Base-by-base conservation (phyloP, 2,113 vertebrate species). In the Dicaeum eximium region DNA sequence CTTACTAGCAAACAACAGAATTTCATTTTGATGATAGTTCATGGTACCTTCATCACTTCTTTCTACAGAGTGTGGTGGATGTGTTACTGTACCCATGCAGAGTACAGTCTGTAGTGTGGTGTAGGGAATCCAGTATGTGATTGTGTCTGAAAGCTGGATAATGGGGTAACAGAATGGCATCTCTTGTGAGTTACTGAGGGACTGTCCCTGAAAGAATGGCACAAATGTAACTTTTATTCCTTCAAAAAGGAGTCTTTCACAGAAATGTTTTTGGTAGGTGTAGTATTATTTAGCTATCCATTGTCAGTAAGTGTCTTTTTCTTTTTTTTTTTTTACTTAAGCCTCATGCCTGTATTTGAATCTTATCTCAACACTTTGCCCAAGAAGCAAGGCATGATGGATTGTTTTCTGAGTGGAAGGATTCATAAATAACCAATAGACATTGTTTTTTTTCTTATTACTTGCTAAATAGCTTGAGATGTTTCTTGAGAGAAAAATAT, bases 11-110 rank as follows among this genome's bases (percentile, higher is more conserved):
- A 72, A 28, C 5, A 66, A 16, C 3, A 67, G 16, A 72, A 20
- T 72, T 58, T 42, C 3, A 5, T 64, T 53, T 19, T 57, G 31
- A 9, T 37, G 8, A 2, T 54, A 11, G 7, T 5, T 84, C 35
- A n/a, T 0, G 2, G 14, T 27, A n/a, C 16, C 24, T 33, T 47
- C 15, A 42, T 6, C 17, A 16, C 6, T 42, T 42, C 1, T 2
- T 67, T 72, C 27, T 35, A 1, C 0, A 0, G 9, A 7, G 48
- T 7, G 15, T 11, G 31, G 13, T 47, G 15, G 16, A 10, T 56
- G 31, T 67, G 17, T 47, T 24, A 12, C 4, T 14, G 33, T 22
- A 65, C 19, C 8, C 13, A 5, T 3, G 28, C 15, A 42, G 24
- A 13, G 9, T 21, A 1, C 18, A 40, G 10, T 19, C 21, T 82